Conservation (phyloP, 2,113 vertebrate species). For the Gavia stellata region DNA sequence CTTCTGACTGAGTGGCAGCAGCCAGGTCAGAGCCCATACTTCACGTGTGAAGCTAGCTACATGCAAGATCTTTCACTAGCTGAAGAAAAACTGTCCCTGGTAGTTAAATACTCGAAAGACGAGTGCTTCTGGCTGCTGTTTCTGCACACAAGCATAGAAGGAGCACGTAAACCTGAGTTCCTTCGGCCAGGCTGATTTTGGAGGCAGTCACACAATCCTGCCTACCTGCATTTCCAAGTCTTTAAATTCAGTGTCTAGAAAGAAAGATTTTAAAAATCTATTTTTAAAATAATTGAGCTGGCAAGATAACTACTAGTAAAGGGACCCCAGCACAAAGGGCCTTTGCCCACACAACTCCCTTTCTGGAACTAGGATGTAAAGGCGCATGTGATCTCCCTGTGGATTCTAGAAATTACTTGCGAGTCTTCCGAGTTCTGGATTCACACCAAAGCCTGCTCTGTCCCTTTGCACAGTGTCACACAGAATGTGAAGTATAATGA, state of each 20-base stretch:
- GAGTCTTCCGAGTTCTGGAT: background rate
- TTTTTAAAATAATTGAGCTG: background rate
- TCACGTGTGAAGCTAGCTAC: background rate
- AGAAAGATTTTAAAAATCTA: background rate
- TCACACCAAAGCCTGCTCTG: background rate
- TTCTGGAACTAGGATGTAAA: background rate
- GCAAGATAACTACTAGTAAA: background rate
- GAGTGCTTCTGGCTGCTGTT: background rate
- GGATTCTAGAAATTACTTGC: background rate
- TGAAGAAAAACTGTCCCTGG: background rate
- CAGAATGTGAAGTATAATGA: background rate
- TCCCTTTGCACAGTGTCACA: background rate
- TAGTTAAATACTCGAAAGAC: background rate
- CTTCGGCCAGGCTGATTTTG: background rate
- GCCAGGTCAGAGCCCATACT: background rate
- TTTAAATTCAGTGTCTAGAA: background rate
- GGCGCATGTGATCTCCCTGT: accelerated
- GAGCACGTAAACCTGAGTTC: background rate
- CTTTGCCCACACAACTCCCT: background rate
- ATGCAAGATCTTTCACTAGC: background rate
- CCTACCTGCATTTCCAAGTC: background rate
- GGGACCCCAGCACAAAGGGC: background rate
- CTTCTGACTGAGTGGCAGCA: background rate
- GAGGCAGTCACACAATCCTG: background rate
- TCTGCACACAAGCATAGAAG: background rate